phyloP scores from a whole-genome alignment of 92 coral and sea anemone species.

The Phenganax marumi region DNA sequence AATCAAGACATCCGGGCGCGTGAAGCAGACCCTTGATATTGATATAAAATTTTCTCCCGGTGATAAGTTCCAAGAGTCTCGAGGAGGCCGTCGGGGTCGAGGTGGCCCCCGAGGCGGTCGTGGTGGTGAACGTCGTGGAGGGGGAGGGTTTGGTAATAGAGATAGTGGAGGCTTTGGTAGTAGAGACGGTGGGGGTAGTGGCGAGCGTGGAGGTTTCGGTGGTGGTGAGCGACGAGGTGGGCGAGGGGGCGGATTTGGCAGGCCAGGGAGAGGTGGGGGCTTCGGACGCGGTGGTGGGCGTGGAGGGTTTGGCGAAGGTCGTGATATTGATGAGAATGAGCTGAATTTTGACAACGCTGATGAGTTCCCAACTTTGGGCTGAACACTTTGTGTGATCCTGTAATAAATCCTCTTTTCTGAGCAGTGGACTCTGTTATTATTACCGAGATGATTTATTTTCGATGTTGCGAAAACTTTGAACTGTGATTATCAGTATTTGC shows the following conservation, averaged over 20 bases:
- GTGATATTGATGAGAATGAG: conserved; percentile 45
- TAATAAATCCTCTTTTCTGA: conserved; percentile 7
- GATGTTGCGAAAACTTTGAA: conserved; percentile 9
- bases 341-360: conserved; percentile 74
- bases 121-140: conserved; percentile 18
- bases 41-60: conserved; percentile 67
- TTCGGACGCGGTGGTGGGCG: conserved; percentile 69
- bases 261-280: conserved; percentile 65
- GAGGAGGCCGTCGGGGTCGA: conserved; percentile 42
- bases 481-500: neutral
- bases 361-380: conserved; percentile 89
- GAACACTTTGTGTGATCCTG: conserved; percentile 35
- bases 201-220: conserved; percentile 53
- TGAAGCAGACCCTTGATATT: conserved; percentile 81
- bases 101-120: conserved; percentile 45
- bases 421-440: conserved; percentile 35
- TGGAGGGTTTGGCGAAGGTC: conserved; percentile 62
- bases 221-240: conserved; percentile 37
- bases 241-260: conserved; percentile 59
- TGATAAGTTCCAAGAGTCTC: conserved; percentile 47
- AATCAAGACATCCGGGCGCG: conserved; percentile 93
- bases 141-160: conserved; percentile 32
- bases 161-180: conserved; percentile 62
- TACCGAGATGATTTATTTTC: neutral
- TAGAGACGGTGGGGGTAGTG: conserved; percentile 43